Conservation (phyloP, 2,888 invertebrate species). For the Caenorhabditis drosophilae region DNA sequence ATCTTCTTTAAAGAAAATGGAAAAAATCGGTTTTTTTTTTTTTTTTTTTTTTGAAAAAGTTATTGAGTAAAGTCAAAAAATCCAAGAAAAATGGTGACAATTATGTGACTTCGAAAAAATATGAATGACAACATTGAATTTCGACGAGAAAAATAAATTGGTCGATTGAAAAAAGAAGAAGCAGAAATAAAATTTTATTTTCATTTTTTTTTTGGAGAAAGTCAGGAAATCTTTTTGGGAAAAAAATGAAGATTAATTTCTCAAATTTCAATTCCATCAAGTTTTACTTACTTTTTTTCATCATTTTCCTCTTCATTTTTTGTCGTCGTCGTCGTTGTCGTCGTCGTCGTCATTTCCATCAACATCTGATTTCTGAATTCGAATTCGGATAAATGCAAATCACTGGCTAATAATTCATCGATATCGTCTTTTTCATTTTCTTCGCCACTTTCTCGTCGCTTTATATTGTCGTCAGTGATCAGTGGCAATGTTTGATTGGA, state of each 20-base stretch:
- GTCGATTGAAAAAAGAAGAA: no score
- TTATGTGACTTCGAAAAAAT: no score
- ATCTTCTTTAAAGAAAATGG: no score
- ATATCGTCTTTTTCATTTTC: constrained; percentile 30
- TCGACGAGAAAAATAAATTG: no score
- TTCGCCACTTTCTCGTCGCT: background rate
- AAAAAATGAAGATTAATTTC: background rate
- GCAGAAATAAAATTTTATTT: background rate
- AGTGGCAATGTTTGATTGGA: no score
- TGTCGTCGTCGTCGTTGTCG: background rate
- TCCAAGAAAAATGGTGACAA: no score
- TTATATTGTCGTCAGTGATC: background rate
- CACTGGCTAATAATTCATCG: constrained; percentile 18
- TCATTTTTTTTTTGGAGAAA: background rate
- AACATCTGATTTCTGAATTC: constrained; percentile 6
- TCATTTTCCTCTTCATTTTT: constrained; percentile 7
- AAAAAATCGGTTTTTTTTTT: no score
- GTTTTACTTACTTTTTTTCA: constrained; percentile 11
- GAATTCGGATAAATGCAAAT: constrained; percentile 2
- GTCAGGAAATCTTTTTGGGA: background rate
- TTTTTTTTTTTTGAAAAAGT: no score
- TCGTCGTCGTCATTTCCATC: background rate
- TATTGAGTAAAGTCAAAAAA: no score
- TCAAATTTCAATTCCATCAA: constrained; percentile 6
- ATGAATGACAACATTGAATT: no score